Conservation (phyloP, 1,140 invertebrate genomes). For the Lepidotrigona ventralis region DNA sequence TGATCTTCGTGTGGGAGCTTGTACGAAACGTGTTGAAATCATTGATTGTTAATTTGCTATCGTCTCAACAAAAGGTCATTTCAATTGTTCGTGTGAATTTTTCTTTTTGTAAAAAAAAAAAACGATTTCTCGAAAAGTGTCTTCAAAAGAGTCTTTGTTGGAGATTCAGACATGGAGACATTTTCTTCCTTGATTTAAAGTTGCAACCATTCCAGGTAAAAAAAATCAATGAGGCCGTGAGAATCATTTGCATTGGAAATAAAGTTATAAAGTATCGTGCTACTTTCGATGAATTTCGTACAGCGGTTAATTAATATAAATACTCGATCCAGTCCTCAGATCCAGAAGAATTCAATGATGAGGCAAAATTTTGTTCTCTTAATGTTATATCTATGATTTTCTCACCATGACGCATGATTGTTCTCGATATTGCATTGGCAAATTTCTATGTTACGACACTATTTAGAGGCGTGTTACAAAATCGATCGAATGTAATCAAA, state of each 20-base stretch:
- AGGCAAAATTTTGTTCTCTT: no score
- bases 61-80: no score
- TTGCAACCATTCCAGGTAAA: background rate
- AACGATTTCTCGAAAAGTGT: background rate
- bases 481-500: background rate
- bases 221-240: background rate
- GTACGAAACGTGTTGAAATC: background rate
- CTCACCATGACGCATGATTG: background rate
- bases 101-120: background rate
- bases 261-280: constrained; percentile 3
- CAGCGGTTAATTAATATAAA: background rate
- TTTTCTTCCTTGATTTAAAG: background rate
- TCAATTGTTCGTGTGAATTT: background rate
- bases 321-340: background rate
- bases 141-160: background rate
- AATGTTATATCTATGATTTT: no score
- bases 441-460: background rate
- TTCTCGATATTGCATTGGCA: no score
- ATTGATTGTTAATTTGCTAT: background rate
- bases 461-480: background rate
- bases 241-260: constrained; percentile 27
- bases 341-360: background rate
- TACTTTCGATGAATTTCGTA: constrained; percentile 25
- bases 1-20: background rate
- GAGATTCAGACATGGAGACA: background rate